A percentile compares a stretch with the other conserved stretches of the same genome.
These are phyloP conservation scores for Pangasianodon gigas DNA, from an alignment of 2,113 vertebrate species.

Conservation along the genomic window DNA sequence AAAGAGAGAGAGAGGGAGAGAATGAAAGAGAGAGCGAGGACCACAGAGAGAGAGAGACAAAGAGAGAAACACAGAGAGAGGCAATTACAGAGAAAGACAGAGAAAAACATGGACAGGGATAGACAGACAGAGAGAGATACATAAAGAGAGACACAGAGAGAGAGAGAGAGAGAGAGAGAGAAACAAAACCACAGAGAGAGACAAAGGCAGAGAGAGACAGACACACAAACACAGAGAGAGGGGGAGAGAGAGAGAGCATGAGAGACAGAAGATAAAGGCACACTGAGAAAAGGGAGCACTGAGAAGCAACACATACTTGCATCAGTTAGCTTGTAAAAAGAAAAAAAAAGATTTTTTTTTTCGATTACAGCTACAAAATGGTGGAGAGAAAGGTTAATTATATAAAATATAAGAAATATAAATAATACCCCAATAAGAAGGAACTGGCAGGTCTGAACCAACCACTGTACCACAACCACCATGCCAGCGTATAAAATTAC, in stretches of 20 bases:
- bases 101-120: background rate
- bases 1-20: background rate
- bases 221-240: background rate
- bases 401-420: background rate
- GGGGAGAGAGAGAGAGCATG: too few relatives aligned
- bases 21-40: background rate
- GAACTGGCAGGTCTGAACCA: background rate
- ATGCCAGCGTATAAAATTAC: background rate
- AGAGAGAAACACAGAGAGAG: background rate
- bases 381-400: background rate
- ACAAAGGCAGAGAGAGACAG: background rate
- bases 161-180: background rate
- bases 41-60: background rate
- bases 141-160: background rate
- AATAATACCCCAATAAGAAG: background rate
- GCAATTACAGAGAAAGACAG: background rate
- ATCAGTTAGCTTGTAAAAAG: background rate
- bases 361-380: background rate
- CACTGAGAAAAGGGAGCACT: background rate
- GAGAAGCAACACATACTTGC: background rate
- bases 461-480: background rate
- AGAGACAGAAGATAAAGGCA: constrained; percentile 22
- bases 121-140: background rate
- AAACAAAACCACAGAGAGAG: too few relatives aligned
- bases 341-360: constrained; percentile 21